These are phyloP conservation scores for Tipula vernalis DNA, from an alignment of 2,888 invertebrate genomes.

Conservation along the genomic window DNA sequence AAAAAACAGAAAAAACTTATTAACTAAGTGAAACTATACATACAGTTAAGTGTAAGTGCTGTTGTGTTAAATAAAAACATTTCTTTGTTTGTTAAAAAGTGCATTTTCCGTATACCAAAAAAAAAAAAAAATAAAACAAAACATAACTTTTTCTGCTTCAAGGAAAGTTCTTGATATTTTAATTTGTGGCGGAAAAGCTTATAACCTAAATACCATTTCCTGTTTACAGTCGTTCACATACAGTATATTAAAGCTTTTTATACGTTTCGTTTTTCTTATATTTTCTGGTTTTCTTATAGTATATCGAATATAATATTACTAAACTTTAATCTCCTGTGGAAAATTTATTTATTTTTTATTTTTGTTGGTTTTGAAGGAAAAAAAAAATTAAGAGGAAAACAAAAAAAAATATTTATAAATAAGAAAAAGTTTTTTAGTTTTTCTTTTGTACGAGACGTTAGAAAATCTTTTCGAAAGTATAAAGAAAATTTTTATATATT, in stretches of 20 bases:
- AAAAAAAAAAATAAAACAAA: neutral
- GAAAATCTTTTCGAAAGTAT: neutral
- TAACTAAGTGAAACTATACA: neutral
- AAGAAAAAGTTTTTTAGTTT: neutral
- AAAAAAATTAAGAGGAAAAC: neutral
- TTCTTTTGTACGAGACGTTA: neutral
- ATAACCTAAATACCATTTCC: neutral
- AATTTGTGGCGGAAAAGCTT: neutral
- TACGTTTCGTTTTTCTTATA: neutral
- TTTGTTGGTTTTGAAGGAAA: neutral
- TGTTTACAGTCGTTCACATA: neutral
- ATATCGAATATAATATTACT: neutral
- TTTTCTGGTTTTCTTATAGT: neutral
- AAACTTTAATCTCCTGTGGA: constrained; percentile 4
- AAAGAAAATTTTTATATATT: neutral
- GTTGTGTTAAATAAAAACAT: neutral
- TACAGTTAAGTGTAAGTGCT: neutral
- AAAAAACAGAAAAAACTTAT: neutral
- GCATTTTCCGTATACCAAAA: neutral
- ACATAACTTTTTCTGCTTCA: neutral
- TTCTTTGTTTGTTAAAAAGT: neutral
- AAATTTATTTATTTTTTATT: neutral
- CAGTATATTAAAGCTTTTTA: neutral
- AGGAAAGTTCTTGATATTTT: neutral
- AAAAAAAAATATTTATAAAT: neutral